Percentiles rank a stretch among this genome's conserved stretches.
phyloP scores from a whole-genome alignment of 2,797 vertebrate species.

The Epinephelus awoara region DNA sequence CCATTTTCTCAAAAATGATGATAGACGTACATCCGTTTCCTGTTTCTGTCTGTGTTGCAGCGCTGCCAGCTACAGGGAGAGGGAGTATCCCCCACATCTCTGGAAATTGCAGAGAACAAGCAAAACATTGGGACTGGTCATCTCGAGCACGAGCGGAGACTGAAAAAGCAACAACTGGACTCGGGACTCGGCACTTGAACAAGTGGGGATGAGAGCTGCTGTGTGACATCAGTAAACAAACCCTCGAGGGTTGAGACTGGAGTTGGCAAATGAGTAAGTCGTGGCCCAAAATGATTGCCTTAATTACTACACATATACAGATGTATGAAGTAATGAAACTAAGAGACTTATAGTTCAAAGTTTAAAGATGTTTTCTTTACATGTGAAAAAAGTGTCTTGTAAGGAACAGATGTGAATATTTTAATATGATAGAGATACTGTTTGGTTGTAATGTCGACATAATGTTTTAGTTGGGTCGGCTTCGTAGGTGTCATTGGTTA shows the following conservation, averaged over 20 bases:
- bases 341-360: constrained; percentile 82
- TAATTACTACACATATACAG: constrained; percentile 87
- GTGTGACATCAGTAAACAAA: constrained; percentile 63
- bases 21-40: constrained; percentile 54
- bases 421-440: constrained; percentile 88
- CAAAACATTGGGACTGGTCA: constrained; percentile 66
- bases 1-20: constrained; percentile 60
- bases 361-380: constrained; percentile 84
- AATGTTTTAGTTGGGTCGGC: constrained; percentile 85
- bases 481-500: constrained; percentile 82
- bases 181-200: constrained; percentile 58
- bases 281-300: constrained; percentile 87
- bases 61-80: constrained; percentile 76
- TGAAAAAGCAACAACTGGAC: constrained; percentile 64
- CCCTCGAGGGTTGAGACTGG: constrained; percentile 71
- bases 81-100: constrained; percentile 63
- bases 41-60: constrained; percentile 79
- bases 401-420: constrained; percentile 89
- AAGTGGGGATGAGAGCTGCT: constrained; percentile 58
- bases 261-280: constrained; percentile 79
- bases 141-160: constrained; percentile 61
- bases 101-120: constrained; percentile 74
- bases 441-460: constrained; percentile 84
- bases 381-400: constrained; percentile 87
- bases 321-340: constrained; percentile 80